Evolutionary conservation across 1,140 invertebrate species (phyloP).

Genomic region (Anagrus nilaparvatae): DNA sequence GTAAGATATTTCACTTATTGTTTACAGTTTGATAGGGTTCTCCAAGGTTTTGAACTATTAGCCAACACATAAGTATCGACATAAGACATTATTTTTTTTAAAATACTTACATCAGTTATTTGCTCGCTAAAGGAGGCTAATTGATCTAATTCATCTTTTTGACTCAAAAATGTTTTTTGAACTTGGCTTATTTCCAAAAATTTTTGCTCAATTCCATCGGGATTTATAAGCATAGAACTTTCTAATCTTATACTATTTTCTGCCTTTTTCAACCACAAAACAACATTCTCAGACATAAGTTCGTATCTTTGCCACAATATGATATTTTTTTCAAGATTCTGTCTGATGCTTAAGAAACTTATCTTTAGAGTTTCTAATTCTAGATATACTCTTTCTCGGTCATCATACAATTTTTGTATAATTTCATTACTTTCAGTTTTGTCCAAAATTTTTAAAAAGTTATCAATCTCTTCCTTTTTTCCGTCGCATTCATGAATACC

Average conservation of each 20-base stretch:
- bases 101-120: slow-evolving; percentile 46
- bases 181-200: slow-evolving; percentile 56
- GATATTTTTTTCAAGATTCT: slow-evolving; percentile 60
- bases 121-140: slow-evolving; percentile 58
- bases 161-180: slow-evolving; percentile 51
- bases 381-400: slow-evolving; percentile 52
- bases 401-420: slow-evolving; percentile 49
- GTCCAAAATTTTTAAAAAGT: slow-evolving; percentile 54
- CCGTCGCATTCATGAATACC: slow-evolving; percentile 58
- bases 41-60: no score
- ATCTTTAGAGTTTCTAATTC: slow-evolving; percentile 60
- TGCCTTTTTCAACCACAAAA: slow-evolving; percentile 76
- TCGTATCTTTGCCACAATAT: slow-evolving; percentile 75
- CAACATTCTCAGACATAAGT: slow-evolving; percentile 60
- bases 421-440: slow-evolving; percentile 58
- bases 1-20: no score
- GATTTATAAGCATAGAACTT: slow-evolving; percentile 56
- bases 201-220: slow-evolving; percentile 62
- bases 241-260: slow-evolving; percentile 70
- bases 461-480: slow-evolving; percentile 55
- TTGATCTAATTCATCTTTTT: slow-evolving; percentile 55
- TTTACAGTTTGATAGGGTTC: no score
- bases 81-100: neutral
- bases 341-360: slow-evolving; percentile 58
- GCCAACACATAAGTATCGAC: no score